Base-by-base conservation (phyloP, 1,140 invertebrate species). In the Goniozus legneri region DNA sequence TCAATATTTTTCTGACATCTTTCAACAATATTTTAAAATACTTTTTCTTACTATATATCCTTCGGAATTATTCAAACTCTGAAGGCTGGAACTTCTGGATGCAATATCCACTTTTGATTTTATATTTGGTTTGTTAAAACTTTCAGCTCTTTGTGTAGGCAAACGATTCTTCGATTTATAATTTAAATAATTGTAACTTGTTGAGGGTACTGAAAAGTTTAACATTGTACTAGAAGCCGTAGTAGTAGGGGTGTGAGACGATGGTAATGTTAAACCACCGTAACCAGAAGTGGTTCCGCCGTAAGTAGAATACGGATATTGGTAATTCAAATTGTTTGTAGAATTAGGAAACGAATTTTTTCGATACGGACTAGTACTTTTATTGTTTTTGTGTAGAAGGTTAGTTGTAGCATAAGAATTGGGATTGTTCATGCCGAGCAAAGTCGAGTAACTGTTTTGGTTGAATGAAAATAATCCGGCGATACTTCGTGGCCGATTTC, bases 31-130 rank as follows among this genome's bases (percentile, higher is more conserved):
- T n/a, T n/a, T n/a, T n/a, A n/a, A n/a, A n/a, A n/a, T n/a, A n/a
- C n/a, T n/a, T n/a, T n/a, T 4, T 60, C 82, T 82, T 84, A 86
- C 84, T 75, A 77, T 77, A 55, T 86, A 87, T 69, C 84, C 84
- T 69, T 87, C 84, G 30, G 84, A 85, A 27, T 77, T 79, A 20
- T 76, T 73, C 47, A 80, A 62, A 62, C 79, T 81, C 46, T 79
- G 71, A n/a, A 76, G 42, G 49, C 75, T 76, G 12, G 71, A 68
- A 50, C 76, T 77, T 51, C 69, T 65, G 8, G 72, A 77, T 10
- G 67, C 55, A 24, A 75, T 13, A 33, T 32, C 45, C 12, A 58
- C 43, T 41, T 34, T 54, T 4, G 58, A 47, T 50, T 73, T 74
- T 36, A 62, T 48, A 45, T 67, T 75, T 1, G 59, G 49, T 32